Evolutionary conservation across 30 jellyfish, hydroid and myxozoan genomes (phyloP).

Genomic region (Aurelia sp.): DNA sequence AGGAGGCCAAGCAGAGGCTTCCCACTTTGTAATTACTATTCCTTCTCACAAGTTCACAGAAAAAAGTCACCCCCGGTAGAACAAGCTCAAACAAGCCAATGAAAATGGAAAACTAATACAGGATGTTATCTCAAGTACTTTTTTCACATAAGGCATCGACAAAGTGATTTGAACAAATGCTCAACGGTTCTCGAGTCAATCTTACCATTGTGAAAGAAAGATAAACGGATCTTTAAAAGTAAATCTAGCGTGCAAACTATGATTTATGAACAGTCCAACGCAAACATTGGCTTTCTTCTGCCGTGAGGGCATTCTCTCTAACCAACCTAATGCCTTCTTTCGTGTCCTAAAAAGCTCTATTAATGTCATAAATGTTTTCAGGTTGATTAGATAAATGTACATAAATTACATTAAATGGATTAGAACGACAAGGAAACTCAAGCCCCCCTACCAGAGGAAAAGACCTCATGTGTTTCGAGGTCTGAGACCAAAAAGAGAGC

Average conservation of each 20-base stretch:
- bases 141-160: neutral
- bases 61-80: neutral
- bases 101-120: slow-evolving; percentile 3
- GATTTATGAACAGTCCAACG: slow-evolving; percentile 3
- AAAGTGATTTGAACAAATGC: neutral
- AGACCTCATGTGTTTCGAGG: no score
- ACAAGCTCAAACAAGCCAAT: neutral
- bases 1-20: no score
- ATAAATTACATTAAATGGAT: no score
- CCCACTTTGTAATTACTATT: no score
- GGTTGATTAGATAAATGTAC: no score
- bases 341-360: no score
- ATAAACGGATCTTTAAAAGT: slow-evolving; percentile 13
- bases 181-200: neutral
- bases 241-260: slow-evolving; percentile 17
- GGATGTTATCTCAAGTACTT: slow-evolving; percentile 4
- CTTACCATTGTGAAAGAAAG: neutral
- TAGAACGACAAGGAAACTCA: no score
- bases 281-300: slow-evolving; percentile 29
- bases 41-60: no score
- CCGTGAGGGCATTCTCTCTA: slow-evolving; percentile 17
- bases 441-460: no score
- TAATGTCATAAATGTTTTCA: no score
- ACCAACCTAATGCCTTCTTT: neutral
- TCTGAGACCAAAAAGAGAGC: no score